phyloP scores from a whole-genome alignment of 1,140 invertebrate species.

The Heterodera carotae region DNA sequence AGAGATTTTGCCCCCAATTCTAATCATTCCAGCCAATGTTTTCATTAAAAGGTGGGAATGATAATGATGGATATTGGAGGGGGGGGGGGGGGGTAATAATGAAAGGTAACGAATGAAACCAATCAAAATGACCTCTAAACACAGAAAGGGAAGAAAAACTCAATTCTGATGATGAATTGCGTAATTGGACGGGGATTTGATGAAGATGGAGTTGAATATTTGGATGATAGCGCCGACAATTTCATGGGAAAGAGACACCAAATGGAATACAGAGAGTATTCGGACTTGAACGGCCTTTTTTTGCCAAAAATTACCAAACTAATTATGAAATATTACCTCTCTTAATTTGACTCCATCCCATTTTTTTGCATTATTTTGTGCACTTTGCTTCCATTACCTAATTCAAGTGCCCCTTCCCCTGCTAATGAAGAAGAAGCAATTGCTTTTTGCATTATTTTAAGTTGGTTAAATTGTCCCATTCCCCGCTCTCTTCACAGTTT shows the following conservation, averaged over 20 bases:
- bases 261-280: not conserved
- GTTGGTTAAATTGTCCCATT: not conserved
- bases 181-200: not conserved
- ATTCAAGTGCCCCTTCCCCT: no score
- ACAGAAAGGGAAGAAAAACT: not conserved
- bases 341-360: no score
- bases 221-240: not conserved
- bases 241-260: not conserved
- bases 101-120: not conserved
- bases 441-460: no score
- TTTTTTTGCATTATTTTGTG: no score
- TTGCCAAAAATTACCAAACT: no score
- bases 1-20: not conserved
- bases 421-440: no score
- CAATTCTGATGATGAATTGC: not conserved
- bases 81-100: no score
- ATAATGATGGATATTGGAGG: not conserved
- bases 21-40: not conserved
- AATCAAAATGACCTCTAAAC: not conserved
- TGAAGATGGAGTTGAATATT: no score
- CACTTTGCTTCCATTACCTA: no score
- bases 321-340: no score
- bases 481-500: not conserved
- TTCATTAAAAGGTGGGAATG: not conserved
- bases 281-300: no score